Base-by-base conservation (phyloP, 2,888 invertebrate genomes). In the Chalcosyrphus nemorum region DNA sequence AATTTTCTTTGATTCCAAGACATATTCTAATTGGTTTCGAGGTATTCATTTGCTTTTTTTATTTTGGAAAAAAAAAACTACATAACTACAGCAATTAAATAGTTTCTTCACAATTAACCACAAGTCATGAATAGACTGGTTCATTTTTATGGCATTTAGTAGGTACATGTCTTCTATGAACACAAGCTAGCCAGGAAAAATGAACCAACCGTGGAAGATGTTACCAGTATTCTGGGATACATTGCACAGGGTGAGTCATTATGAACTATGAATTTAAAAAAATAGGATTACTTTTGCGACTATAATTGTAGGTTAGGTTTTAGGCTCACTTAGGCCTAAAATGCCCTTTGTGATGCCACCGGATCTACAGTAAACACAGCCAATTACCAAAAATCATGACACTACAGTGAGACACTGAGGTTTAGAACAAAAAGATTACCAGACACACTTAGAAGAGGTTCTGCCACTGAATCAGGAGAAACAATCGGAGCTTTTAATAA, bases 81-180 rank as follows among this genome's bases (percentile, higher is more conserved):
- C n/a, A 9, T 29, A 35, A 21, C 65, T 7, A 50, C 65, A 21
- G 47, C 65, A 65, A 47, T 65, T 65, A 50, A 50, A 65, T 35
- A 38, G 38, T 50, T 65, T 65, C 38, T 29, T 65, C 50, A 50
- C 35, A 24, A 65, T 24, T 65, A 65, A 50, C 29, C 35, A 35
- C 50, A 65, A 65, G 65, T 38, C 50, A 50, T 50, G 50, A 50
- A 35, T 13, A 3, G 24, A 50, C 50, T 15, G 21, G 6, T 50
- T 63, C 19, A 3, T 63, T 35, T 63, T 63, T 47, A 63, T 50
- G 50, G 50, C 35, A 38, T 47, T 50, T 50, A 65, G 21, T n/a
- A n/a, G n/a, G n/a, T 15, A 50, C 11, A 65, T 24, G 9, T n/a
- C 27, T 13, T n/a, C 4, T 7, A 4, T 35, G 4, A n/a, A 35